Percentiles rank a stretch among this genome's conserved stretches.
phyloP scores from a whole-genome alignment of 2,888 invertebrate species.

The Gymnosoma rotundatum region DNA sequence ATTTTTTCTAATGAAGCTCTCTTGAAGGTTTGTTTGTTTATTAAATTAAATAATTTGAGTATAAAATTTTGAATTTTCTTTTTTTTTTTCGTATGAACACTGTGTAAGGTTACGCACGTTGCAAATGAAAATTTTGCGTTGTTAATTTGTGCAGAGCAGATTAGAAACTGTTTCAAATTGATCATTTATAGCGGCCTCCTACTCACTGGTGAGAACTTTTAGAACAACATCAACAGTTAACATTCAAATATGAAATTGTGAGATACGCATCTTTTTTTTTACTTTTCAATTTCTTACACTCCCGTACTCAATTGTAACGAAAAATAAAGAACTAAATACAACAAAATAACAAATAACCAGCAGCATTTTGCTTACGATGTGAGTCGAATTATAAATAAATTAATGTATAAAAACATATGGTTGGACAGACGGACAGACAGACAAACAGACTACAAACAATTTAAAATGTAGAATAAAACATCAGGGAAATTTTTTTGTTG shows the following conservation, averaged over 20 bases:
- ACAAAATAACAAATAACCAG: conserved; percentile 35
- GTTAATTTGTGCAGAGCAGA: conserved; percentile 72
- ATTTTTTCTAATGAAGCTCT: conserved; percentile 34
- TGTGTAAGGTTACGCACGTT: background rate
- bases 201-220: conserved; percentile 55
- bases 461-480: conserved; percentile 55
- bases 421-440: conserved; percentile 26
- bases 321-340: conserved; percentile 28
- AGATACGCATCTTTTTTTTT: conserved; percentile 47
- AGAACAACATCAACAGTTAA: conserved; percentile 25
- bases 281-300: conserved; percentile 19
- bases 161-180: conserved; percentile 72
- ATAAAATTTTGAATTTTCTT: conserved; percentile 31
- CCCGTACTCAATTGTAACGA: conserved; percentile 47
- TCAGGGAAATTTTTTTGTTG: conserved; percentile 56
- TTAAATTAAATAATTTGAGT: conserved; percentile 52
- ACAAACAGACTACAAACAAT: conserved; percentile 45
- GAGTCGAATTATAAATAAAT: conserved; percentile 19
- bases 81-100: background rate
- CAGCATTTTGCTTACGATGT: conserved; percentile 44
- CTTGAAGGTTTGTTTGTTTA: conserved; percentile 22
- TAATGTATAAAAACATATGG: conserved; percentile 50
- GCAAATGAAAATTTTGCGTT: conserved; percentile 61
- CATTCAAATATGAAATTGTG: conserved; percentile 39
- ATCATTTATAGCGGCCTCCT: conserved; percentile 41